Percentiles rank a stretch among this genome's conserved stretches.
These are phyloP conservation scores for Erpornis zantholeuca DNA, from an alignment of 2,113 vertebrate genomes.

Conservation along the genomic window DNA sequence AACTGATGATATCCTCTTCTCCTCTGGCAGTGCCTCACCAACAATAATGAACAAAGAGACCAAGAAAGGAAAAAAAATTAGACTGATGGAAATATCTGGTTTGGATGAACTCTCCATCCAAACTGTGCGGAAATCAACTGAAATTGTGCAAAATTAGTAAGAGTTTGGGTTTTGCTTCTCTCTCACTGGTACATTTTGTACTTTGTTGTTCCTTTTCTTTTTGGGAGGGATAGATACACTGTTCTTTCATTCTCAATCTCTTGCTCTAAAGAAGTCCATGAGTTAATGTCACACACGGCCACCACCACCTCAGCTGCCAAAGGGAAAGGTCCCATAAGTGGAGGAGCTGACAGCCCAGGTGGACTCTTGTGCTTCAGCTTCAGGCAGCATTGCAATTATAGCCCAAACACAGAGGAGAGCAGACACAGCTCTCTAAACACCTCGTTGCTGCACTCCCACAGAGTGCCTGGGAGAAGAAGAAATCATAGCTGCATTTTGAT, in stretches of 20 bases:
- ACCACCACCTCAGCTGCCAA: not conserved
- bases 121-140: not conserved
- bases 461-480: not conserved
- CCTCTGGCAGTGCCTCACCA: accelerated
- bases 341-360: not conserved
- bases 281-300: not conserved
- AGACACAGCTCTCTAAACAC: not conserved
- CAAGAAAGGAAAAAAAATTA: not conserved
- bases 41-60: not conserved
- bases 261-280: not conserved
- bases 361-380: not conserved
- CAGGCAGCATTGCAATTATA: not conserved
- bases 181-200: not conserved
- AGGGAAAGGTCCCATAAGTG: not conserved
- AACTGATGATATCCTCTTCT: accelerated
- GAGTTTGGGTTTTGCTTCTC: not conserved
- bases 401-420: not conserved
- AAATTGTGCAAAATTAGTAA: not conserved
- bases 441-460: not conserved
- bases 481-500: not conserved
- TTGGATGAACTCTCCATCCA: too few species aligned
- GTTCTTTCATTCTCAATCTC: not conserved
- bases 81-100: not conserved
- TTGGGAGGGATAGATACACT: not conserved
- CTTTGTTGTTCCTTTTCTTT: not conserved